A percentile compares a stretch with the other conserved stretches of the same genome.
Conservation (phyloP, 2,888 invertebrate species). For the Caenorhabditis imperialis region DNA sequence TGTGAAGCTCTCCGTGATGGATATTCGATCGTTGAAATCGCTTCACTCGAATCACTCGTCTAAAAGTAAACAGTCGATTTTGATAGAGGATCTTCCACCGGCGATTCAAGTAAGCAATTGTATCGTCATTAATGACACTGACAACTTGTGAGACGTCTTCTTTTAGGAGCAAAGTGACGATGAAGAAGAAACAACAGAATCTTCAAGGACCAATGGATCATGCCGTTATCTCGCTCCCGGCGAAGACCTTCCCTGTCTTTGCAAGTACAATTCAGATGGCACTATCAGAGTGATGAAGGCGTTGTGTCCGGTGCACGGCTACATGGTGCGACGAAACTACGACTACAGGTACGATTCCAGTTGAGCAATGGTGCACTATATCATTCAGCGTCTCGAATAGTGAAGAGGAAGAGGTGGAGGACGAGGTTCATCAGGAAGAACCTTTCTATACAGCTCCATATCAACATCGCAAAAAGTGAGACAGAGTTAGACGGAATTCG, state of each 20-base stretch:
- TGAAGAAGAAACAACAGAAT: constrained; percentile 49
- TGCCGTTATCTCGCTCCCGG: constrained; percentile 73
- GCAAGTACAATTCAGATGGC: constrained; percentile 72
- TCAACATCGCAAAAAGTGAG: constrained; percentile 47
- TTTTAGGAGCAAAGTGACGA: constrained; percentile 65
- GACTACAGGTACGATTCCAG: no score
- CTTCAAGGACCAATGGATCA: constrained; percentile 51
- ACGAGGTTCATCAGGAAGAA: constrained; percentile 65
- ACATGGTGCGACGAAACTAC: constrained; percentile 70
- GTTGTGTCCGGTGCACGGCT: constrained; percentile 77
- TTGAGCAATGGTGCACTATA: not conserved
- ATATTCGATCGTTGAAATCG: constrained; percentile 61
- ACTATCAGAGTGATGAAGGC: constrained; percentile 70
- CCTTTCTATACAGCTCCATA: constrained; percentile 63
- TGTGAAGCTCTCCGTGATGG: constrained; percentile 57
- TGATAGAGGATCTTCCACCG: constrained; percentile 62
- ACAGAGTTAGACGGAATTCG: constrained; percentile 20
- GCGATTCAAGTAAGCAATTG: constrained; percentile 55
- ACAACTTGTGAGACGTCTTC: no score
- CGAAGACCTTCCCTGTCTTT: constrained; percentile 76
- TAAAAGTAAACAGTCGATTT: constrained; percentile 62
- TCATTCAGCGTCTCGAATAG: constrained; percentile 61
- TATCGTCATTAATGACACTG: not conserved
- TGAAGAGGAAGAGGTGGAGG: constrained; percentile 63
- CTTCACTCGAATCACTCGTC: constrained; percentile 58